These are phyloP conservation scores for Trematomus bernacchii DNA, from an alignment of 2,797 vertebrate species.

Conservation along the genomic window DNA sequence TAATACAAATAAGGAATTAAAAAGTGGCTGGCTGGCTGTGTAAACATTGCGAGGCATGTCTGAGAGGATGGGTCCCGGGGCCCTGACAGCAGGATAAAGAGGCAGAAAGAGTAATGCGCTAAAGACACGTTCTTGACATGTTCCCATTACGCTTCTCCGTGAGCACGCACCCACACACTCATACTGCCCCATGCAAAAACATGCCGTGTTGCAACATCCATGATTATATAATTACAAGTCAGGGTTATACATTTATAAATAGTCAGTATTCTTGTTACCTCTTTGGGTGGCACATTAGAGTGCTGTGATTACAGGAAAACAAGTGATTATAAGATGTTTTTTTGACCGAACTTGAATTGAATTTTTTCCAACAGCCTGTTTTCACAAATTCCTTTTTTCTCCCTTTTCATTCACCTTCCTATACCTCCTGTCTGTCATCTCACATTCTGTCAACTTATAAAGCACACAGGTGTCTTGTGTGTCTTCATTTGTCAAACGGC, in stretches of 20 bases:
- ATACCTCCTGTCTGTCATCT: conserved; percentile 39
- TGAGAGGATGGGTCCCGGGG: conserved; percentile 81
- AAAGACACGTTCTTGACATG: conserved; percentile 76
- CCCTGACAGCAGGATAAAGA: conserved; percentile 80
- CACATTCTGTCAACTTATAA: conserved; percentile 43
- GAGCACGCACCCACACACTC: conserved; percentile 33
- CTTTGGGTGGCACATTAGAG: not conserved
- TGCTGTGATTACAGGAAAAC: not conserved
- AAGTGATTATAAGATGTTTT: not conserved
- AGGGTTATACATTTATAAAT: conserved; percentile 3
- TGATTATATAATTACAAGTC: conserved; percentile 7
- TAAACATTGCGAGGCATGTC: conserved; percentile 80
- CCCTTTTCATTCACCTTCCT: conserved; percentile 6
- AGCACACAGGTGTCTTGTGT: conserved; percentile 48
- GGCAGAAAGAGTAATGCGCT: conserved; percentile 81
- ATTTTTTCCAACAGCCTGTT: not conserved
- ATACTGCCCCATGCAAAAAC: conserved; percentile 26
- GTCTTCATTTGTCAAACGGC: conserved; percentile 45
- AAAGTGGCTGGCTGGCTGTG: conserved; percentile 76
- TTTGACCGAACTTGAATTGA: not conserved
- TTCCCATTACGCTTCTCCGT: conserved; percentile 74
- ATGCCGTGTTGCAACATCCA: conserved; percentile 27
- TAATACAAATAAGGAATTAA: conserved; percentile 82
- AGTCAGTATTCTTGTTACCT: not conserved
- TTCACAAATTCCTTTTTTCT: too few relatives aligned